These are phyloP conservation scores for Drosophila lacicola DNA, from an alignment of 2,888 invertebrate genomes.

Conservation along the genomic window DNA sequence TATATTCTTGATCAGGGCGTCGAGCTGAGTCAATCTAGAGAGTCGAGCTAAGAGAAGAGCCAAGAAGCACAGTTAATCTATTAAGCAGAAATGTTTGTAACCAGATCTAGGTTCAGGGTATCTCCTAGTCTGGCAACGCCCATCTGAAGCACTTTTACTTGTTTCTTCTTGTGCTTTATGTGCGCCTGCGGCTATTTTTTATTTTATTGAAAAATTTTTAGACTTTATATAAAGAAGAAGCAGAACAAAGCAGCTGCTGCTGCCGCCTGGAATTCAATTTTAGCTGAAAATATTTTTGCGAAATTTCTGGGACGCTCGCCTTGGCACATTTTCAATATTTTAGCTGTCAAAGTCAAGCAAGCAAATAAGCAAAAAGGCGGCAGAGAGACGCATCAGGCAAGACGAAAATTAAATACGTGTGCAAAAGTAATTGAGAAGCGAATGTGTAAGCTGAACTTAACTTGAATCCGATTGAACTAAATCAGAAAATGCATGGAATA, in stretches of 20 bases:
- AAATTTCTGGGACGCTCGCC: conserved; percentile 16
- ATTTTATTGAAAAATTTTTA: conserved; percentile 53
- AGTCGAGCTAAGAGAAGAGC: too few relatives aligned
- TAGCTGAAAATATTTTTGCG: conserved; percentile 49
- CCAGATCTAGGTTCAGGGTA: too few relatives aligned
- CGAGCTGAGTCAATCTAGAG: too few relatives aligned
- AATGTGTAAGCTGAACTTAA: background rate
- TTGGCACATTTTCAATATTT: conserved; percentile 61
- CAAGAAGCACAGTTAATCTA: too few relatives aligned
- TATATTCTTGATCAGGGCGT: too few relatives aligned
- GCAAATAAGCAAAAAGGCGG: conserved; percentile 20
- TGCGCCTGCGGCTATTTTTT: conserved; percentile 39
- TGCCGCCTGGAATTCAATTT: conserved; percentile 61
- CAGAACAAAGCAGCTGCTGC: conserved; percentile 15
- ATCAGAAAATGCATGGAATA: too few relatives aligned
- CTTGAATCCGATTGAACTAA: background rate
- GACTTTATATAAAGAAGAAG: conserved; percentile 24
- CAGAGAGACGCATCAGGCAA: background rate
- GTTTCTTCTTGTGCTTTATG: conserved; percentile 1
- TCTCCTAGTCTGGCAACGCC: too few relatives aligned
- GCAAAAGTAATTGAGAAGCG: background rate
- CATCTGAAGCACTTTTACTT: background rate
- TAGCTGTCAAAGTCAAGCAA: conserved; percentile 57
- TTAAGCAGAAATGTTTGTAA: too few relatives aligned
- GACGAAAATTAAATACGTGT: background rate